Evolutionary conservation across 2,888 invertebrate species (phyloP).

Genomic region (Ganaspis brasiliensis): DNA sequence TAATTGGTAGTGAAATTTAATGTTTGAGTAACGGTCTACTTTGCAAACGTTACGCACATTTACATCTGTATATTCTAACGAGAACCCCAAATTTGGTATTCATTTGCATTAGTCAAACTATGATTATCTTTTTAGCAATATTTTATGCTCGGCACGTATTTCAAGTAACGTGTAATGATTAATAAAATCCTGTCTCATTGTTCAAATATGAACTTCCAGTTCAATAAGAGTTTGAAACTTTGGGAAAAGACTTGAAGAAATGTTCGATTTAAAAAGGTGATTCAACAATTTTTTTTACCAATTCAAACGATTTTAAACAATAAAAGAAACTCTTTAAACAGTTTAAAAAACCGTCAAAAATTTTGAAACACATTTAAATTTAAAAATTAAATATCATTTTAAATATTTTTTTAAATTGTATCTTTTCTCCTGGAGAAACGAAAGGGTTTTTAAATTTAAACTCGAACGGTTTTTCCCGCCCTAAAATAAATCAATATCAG

Average conservation of each 20-base stretch:
- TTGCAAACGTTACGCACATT: constrained; percentile 53
- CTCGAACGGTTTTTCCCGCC: neutral
- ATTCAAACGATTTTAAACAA: too few species aligned
- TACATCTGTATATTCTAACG: constrained; percentile 46
- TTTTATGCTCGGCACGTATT: constrained; percentile 17
- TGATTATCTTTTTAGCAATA: constrained; percentile 8
- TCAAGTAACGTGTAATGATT: constrained; percentile 28
- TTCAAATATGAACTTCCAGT: too few species aligned
- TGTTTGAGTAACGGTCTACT: constrained; percentile 53
- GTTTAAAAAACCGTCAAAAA: too few species aligned
- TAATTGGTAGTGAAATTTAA: neutral
- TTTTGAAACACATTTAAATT: too few species aligned
- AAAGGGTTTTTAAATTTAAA: neutral
- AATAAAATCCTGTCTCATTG: neutral
- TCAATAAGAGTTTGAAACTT: too few species aligned
- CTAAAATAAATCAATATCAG: neutral
- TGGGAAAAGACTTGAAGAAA: too few species aligned
- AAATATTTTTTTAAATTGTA: too few species aligned
- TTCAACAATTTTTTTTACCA: too few species aligned
- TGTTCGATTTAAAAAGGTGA: too few species aligned
- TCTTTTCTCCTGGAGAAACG: too few species aligned
- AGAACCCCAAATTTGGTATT: constrained; percentile 12
- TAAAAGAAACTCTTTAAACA: neutral
- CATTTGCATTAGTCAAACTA: constrained; percentile 5
- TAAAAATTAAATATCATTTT: neutral